Percentiles rank a stretch among this genome's conserved stretches.
These are phyloP conservation scores for Pandemis cinnamomeana DNA, from an alignment of 2,888 invertebrate species.

Conservation along the genomic window DNA sequence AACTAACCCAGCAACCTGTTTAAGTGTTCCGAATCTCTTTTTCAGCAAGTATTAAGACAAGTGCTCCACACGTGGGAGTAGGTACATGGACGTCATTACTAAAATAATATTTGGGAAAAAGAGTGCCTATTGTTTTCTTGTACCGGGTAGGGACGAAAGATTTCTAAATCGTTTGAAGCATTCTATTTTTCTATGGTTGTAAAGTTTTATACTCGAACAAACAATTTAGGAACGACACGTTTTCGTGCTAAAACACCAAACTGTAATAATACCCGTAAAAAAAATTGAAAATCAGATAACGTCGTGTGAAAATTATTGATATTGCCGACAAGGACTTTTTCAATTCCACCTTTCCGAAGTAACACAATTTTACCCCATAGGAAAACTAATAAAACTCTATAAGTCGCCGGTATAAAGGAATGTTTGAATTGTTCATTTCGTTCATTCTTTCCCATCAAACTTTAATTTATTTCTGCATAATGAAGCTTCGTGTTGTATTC, in stretches of 20 bases:
- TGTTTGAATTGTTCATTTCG: neutral
- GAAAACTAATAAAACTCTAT: neutral
- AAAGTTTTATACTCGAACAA: neutral
- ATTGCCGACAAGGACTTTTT: slow-evolving; percentile 31
- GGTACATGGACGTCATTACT: no score
- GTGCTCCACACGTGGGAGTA: no score
- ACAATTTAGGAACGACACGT: neutral
- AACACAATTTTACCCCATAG: neutral
- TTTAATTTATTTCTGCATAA: slow-evolving; percentile 27
- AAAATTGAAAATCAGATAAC: neutral
- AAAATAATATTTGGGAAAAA: no score
- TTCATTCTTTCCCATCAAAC: slow-evolving; percentile 12
- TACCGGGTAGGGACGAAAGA: no score
- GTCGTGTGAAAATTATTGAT: slow-evolving; percentile 21
- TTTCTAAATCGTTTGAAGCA: neutral
- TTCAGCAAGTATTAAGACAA: no score
- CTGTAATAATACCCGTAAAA: neutral
- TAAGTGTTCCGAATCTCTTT: no score
- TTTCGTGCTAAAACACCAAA: neutral
- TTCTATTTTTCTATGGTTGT: neutral
- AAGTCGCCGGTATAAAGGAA: neutral
- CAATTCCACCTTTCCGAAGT: slow-evolving; percentile 18
- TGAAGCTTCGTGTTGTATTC: slow-evolving; percentile 43
- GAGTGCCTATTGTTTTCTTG: no score
- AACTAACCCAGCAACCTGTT: no score